These are phyloP conservation scores for Sturmia bella DNA, from an alignment of 2,888 invertebrate genomes.

Conservation along the genomic window DNA sequence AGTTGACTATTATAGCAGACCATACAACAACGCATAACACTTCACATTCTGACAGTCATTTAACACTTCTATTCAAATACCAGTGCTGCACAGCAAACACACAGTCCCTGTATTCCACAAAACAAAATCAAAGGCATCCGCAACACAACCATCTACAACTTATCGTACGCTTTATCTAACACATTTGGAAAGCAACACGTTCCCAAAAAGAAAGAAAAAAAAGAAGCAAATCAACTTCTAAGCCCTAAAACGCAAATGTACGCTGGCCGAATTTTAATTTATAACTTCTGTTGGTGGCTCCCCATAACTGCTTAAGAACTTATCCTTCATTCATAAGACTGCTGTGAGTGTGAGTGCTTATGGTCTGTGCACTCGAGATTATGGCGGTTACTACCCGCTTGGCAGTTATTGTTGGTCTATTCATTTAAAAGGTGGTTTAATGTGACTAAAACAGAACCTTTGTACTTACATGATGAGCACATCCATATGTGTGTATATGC, in stretches of 20 bases:
- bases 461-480: neutral
- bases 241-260: conserved; percentile 47
- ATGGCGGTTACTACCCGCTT: conserved; percentile 57
- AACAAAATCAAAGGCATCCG: conserved; percentile 61
- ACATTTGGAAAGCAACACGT: conserved; percentile 52
- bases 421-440: conserved; percentile 35
- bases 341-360: neutral
- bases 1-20: conserved; percentile 54
- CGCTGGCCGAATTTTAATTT: conserved; percentile 68
- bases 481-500: no score
- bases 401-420: conserved; percentile 44
- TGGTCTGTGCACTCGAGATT: conserved; percentile 17
- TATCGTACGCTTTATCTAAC: conserved; percentile 20
- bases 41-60: conserved; percentile 54
- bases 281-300: conserved; percentile 38
- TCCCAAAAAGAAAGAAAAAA: conserved; percentile 24
- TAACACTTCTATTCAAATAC: conserved; percentile 30
- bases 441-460: conserved; percentile 29
- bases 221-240: conserved; percentile 23
- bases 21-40: conserved; percentile 26
- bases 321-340: neutral
- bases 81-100: conserved; percentile 2
- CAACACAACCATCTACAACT: conserved; percentile 34
- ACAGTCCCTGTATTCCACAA: neutral
- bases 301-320: neutral